Conservation (phyloP, 2,113 vertebrate species). For the Lichenostomus cassidix region DNA sequence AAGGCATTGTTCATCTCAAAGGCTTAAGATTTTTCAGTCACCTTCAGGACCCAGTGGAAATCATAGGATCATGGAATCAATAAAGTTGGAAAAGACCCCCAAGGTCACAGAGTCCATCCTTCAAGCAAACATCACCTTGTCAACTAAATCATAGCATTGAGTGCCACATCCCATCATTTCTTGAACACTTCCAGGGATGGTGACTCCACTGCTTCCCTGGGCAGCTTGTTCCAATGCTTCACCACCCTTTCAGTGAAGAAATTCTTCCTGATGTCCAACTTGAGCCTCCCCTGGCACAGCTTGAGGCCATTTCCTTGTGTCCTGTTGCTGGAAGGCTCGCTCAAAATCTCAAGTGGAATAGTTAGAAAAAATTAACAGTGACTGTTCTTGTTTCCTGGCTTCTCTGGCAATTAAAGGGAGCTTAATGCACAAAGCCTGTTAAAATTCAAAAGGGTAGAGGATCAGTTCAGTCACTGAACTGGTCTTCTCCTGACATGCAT, state of each 20-base stretch:
- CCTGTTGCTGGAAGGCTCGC: not conserved
- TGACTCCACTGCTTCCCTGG: not conserved
- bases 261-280: not conserved
- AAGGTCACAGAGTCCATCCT: not conserved
- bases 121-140: not conserved
- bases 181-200: not conserved
- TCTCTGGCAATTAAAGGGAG: not conserved
- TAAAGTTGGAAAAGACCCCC: not conserved
- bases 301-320: not conserved
- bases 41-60: not conserved
- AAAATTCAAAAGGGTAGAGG: not conserved
- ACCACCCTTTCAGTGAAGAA: not conserved
- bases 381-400: not conserved
- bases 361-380: not conserved
- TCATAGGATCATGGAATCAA: not conserved
- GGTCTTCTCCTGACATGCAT: not conserved
- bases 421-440: not conserved
- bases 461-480: not conserved
- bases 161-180: not conserved
- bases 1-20: not conserved
- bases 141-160: not conserved
- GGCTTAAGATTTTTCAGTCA: not conserved
- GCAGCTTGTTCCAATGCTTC: not conserved
- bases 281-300: not conserved
- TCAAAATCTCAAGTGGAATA: not conserved